phyloP scores from a whole-genome alignment of 2,888 invertebrate genomes.

The Harpalus rubripes region DNA sequence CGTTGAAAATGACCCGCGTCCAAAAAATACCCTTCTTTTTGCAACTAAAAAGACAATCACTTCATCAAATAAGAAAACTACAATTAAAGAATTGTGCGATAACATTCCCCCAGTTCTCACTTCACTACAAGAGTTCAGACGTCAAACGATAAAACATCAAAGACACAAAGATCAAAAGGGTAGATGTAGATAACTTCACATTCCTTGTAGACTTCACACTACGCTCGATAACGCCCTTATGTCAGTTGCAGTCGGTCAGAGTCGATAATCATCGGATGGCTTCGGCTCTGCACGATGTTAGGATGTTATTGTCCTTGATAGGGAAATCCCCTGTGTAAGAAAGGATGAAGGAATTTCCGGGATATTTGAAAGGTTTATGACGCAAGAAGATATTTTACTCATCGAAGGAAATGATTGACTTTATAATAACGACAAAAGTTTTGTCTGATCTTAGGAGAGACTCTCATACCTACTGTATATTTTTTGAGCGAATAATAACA shows the following conservation, averaged over 20 bases:
- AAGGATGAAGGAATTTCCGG: neutral
- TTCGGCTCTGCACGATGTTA: constrained; percentile 11
- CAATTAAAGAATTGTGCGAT: neutral
- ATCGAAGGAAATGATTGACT: neutral
- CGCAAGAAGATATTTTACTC: neutral
- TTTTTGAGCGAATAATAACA: neutral
- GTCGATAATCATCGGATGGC: constrained; percentile 29
- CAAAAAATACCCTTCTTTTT: neutral
- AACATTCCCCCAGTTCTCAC: neutral
- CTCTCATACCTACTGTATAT: no score
- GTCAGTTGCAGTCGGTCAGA: constrained; percentile 39
- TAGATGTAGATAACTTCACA: constrained; percentile 48
- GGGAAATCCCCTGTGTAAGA: constrained; percentile 1
- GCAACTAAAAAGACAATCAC: neutral
- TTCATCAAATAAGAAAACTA: neutral
- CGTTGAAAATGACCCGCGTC: neutral
- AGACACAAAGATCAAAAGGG: constrained; percentile 46
- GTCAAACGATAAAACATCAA: constrained; percentile 46
- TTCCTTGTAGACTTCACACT: constrained; percentile 23
- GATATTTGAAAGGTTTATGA: neutral
- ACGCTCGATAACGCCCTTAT: constrained; percentile 43
- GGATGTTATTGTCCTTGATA: constrained; percentile 14
- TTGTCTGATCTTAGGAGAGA: no score
- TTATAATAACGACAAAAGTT: no score
- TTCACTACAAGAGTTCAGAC: constrained; percentile 12